Percentiles rank a stretch among this genome's conserved stretches.
Evolutionary conservation across 2,888 invertebrate genomes (phyloP).

Genomic region (Drosophila nigricruria): DNA sequence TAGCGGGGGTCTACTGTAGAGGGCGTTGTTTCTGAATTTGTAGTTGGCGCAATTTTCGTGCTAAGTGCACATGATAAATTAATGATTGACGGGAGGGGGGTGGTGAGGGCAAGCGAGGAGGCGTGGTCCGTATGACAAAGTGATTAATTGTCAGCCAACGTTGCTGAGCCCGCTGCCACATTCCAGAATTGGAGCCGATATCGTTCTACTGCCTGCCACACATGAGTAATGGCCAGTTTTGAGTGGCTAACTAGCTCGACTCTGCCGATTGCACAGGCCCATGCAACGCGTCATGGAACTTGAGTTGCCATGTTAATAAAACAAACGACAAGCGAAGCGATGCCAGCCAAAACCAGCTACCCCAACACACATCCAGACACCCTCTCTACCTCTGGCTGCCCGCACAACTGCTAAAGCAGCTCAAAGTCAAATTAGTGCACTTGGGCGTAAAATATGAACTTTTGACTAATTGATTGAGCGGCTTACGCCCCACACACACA

Average conservation of each 20-base stretch:
- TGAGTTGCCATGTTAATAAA: conserved; percentile 55
- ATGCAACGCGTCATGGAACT: conserved; percentile 10
- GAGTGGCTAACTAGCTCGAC: conserved; percentile 41
- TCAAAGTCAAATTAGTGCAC: conserved; percentile 64
- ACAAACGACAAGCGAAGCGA: conserved; percentile 42
- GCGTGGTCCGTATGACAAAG: conserved; percentile 62
- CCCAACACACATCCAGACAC: conserved; percentile 9
- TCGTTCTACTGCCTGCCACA: conserved; percentile 20
- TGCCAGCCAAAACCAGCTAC: conserved; percentile 24
- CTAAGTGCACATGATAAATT: conserved; percentile 77
- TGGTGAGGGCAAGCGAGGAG: not conserved
- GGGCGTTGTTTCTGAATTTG: conserved; percentile 32
- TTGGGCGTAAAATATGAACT: conserved; percentile 56
- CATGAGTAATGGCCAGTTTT: conserved; percentile 53
- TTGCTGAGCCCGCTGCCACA: not conserved
- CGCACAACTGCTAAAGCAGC: conserved; percentile 24
- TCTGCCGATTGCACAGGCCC: conserved; percentile 10
- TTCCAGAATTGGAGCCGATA: conserved; percentile 44
- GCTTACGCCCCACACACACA: conserved; percentile 18
- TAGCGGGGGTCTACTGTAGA: not conserved
- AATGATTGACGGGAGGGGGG: conserved; percentile 60
- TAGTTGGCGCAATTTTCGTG: conserved; percentile 72
- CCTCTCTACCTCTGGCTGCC: not conserved
- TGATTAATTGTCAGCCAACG: conserved; percentile 64
- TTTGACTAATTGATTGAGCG: conserved; percentile 69